Evolutionary conservation across 2,888 invertebrate species (phyloP).

Genomic region (Stenodema calcarata): DNA sequence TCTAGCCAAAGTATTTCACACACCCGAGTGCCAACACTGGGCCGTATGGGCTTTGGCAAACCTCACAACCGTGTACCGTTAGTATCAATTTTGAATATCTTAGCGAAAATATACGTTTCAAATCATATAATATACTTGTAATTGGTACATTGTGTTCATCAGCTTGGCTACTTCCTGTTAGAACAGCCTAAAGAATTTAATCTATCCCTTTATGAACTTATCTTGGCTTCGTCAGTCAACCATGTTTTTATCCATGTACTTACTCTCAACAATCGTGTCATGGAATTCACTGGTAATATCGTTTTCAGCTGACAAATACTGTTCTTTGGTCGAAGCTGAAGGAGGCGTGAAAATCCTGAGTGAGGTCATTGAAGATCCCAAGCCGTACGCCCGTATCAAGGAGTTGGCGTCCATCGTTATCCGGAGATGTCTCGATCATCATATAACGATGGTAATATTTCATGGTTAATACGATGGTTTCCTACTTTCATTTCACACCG

Average conservation of each 20-base stretch:
- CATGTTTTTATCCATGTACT: no score
- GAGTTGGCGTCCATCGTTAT: slow-evolving; percentile 66
- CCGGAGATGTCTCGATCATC: slow-evolving; percentile 30
- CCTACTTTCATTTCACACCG: neutral
- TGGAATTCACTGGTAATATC: neutral
- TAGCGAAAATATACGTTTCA: no score
- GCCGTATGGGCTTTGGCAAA: slow-evolving; percentile 97
- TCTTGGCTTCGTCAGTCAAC: no score
- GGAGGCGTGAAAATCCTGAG: slow-evolving; percentile 79
- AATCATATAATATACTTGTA: no score
- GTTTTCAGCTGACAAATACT: slow-evolving; percentile 87
- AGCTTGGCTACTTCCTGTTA: no score
- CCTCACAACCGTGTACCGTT: slow-evolving; percentile 89
- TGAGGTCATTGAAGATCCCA: slow-evolving; percentile 69
- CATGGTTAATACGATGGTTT: neutral
- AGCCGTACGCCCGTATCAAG: slow-evolving; percentile 72
- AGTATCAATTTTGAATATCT: slow-evolving; percentile 63
- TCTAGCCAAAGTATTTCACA: slow-evolving; percentile 81
- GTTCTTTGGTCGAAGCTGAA: slow-evolving; percentile 83
- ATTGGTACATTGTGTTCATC: no score
- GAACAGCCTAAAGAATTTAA: no score
- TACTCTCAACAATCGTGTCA: no score
- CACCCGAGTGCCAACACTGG: slow-evolving; percentile 94
- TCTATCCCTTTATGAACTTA: no score
- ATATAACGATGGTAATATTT: slow-evolving; percentile 5